Base-by-base conservation (phyloP, 2,888 invertebrate species). In the Yponomeuta plumbellus region DNA sequence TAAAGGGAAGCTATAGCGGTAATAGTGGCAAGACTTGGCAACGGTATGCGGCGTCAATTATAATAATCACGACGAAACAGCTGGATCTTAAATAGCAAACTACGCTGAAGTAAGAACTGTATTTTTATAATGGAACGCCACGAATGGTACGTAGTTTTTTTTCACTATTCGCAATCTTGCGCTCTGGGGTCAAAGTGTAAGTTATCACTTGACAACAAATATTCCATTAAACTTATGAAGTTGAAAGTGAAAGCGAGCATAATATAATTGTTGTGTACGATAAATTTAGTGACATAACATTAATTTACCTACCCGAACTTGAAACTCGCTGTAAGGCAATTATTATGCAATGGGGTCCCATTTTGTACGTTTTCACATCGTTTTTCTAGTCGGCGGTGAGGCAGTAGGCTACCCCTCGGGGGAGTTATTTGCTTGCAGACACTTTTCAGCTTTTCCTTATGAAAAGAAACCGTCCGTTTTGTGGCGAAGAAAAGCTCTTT, bases 391-490 rank as follows among this genome's bases (percentile, higher is more conserved):
- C 40, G 44, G 56, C 64, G 65, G 85, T 86, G 83, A 88, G 88
- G 86, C 91, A 89, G 88, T 89, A 84, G 88, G 88, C 82, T 83
- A 63, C 74, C 83, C 90, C 90, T 86, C 90, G 76, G 84, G 91
- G 90, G 90, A 91, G 86, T 86, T 88, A 89, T 90, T 88, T 89
- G 91, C 88, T 85, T 84, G 91, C 80, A 90, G 90, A 90, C 91
- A 90, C 89, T 90, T 90, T 90, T 88, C 88, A 90, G 86, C 85
- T 87, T 88, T 88, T 88, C 85, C 87, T 88, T 88, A 88, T 91
- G 90, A 90, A 90, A 90, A 90, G 91, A 88, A 90, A 89, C 86
- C 84, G 86, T 84, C 86, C 88, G 88, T 89, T 91, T 91, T 89
- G 88, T 86, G 88, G 87, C 80, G 81, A 87, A 89, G 88, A 89